Conservation (phyloP, 2,888 invertebrate genomes). For the Heliconius cydno region DNA sequence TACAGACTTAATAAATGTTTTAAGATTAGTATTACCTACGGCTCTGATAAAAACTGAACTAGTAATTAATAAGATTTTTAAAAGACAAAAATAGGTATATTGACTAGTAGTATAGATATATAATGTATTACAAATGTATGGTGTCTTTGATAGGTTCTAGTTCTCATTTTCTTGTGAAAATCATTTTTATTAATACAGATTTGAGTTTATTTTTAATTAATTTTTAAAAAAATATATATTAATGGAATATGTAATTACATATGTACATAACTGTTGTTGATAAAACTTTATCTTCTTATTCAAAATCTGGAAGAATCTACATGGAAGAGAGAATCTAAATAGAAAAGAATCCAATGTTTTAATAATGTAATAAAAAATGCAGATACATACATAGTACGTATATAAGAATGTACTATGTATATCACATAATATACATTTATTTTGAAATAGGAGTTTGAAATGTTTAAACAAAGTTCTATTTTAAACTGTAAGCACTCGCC, state of each 20-base stretch:
- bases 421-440: background rate
- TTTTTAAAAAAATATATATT: background rate
- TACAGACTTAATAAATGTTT: slow-evolving; percentile 6
- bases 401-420: background rate
- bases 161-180: background rate
- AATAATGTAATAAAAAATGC: background rate
- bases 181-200: background rate
- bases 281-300: too few relatives aligned
- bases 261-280: background rate
- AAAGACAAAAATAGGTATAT: background rate
- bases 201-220: background rate
- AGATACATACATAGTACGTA: background rate
- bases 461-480: background rate
- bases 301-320: too few relatives aligned
- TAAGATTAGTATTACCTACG: slow-evolving; percentile 17
- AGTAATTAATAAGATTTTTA: background rate
- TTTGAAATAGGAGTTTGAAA: background rate
- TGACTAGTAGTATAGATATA: too few relatives aligned
- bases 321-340: too few relatives aligned
- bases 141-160: background rate
- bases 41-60: slow-evolving; percentile 7
- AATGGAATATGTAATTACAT: too few relatives aligned
- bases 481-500: background rate
- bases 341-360: background rate
- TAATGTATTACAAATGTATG: background rate